Evolutionary conservation across 1,140 invertebrate species (phyloP), one percentile per base, ranked within the genome.

Genomic region (Nylanderia fulva): DNA sequence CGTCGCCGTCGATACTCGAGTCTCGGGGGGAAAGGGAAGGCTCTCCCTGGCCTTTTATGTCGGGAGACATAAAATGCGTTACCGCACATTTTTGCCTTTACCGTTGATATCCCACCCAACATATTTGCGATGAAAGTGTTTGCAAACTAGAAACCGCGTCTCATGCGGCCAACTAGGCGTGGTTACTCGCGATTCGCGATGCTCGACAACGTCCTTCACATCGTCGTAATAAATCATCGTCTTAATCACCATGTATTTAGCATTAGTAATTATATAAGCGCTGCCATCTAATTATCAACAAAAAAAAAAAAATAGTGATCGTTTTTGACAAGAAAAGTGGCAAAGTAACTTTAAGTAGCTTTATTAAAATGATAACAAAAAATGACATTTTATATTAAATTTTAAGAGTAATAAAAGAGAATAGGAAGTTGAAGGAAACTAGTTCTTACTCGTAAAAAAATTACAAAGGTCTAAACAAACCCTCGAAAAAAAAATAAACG

Each of bases 111-210:
- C 42, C 60, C 7, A 24, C 39, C 36, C 45, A 36, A 24, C 77
- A 82, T 82, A 82, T 54, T 82, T 58, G 77, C 77, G 66, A 82
- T 82, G 77, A 82, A 72, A 82, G 77, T 82, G 77, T 82, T 82
- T 36, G 77, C 77, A 45, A 82, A 71, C 66, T 72, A 82, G 77
- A 82, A 72, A 82, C 64, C 24, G 24, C 24, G 36, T 68, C 58
- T 24, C n/a, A 21, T 18, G 48, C 76, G 18, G 52, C 18, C 52
- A 24, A 21, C 66, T 42, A 82, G 77, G 77, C 77, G 77, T 82
- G 77, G 77, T 82, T 72, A 68, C 29, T 13, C 64, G 77, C 75
- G 66, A 72, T 58, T 72, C 52, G 66, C 66, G 29, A 66, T 69
- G 76, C 63, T 39, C 45, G 75, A 54, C 48, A 63, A 27, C 42